Conservation (phyloP, 2,113 vertebrate species). For the Leucosticte australis region DNA sequence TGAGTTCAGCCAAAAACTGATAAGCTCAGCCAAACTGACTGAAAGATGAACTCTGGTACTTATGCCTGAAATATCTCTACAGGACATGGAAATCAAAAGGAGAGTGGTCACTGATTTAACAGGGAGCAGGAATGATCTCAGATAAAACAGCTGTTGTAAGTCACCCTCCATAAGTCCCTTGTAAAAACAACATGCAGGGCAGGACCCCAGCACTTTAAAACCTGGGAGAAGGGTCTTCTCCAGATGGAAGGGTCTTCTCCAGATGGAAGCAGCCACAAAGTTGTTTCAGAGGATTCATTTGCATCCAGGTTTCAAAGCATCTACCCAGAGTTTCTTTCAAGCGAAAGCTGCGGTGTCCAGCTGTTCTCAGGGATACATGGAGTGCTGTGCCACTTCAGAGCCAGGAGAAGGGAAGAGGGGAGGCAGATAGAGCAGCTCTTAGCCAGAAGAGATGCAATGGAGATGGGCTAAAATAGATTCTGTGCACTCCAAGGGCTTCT, state of each 20-base stretch:
- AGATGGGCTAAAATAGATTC: background rate
- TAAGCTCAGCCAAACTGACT: background rate
- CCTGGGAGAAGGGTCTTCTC: background rate
- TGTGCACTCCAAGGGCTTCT: background rate
- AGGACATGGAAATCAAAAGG: background rate
- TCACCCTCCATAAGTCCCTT: background rate
- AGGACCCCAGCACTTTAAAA: background rate
- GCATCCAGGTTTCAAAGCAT: background rate
- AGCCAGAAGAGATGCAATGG: background rate
- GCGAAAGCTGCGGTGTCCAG: background rate
- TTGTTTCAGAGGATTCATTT: background rate
- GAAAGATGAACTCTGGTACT: background rate
- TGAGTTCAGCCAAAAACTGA: background rate
- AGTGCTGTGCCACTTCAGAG: background rate
- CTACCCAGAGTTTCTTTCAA: background rate
- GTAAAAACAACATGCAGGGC: background rate
- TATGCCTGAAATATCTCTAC: background rate
- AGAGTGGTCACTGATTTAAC: background rate
- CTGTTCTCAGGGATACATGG: background rate
- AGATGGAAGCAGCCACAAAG: background rate
- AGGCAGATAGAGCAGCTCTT: background rate
- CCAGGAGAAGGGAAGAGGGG: background rate
- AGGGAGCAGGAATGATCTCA: background rate
- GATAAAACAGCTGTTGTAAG: background rate
- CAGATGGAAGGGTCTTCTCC: background rate